Percentiles rank a stretch among this genome's conserved stretches.
These are phyloP conservation scores for Sisyra terminalis DNA, from an alignment of 2,888 invertebrate genomes.

Conservation along the genomic window DNA sequence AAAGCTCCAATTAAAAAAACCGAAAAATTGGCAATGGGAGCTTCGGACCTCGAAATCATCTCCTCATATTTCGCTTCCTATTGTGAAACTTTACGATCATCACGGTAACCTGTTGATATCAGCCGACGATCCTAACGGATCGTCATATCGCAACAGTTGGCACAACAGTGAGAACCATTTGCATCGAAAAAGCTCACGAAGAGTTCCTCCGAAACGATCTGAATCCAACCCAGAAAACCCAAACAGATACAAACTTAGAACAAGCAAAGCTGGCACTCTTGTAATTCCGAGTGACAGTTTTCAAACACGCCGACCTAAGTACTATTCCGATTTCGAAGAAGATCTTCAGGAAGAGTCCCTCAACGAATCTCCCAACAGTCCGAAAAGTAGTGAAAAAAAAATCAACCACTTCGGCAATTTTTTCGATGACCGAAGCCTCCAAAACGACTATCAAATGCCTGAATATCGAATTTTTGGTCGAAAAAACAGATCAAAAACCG, in stretches of 20 bases:
- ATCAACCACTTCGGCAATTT: slow-evolving; percentile 8
- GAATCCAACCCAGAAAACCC: slow-evolving; percentile 14
- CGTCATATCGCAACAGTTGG: slow-evolving; percentile 24
- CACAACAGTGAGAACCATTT: slow-evolving; percentile 10
- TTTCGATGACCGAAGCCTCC: not conserved
- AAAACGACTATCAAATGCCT: too few relatives aligned
- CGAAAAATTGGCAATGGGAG: slow-evolving; percentile 45
- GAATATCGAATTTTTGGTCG: too few relatives aligned
- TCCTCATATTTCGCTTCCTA: slow-evolving; percentile 38
- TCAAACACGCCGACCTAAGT: slow-evolving; percentile 18
- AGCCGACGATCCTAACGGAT: slow-evolving; percentile 37
- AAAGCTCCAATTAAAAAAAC: slow-evolving; percentile 41
- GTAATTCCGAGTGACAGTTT: slow-evolving; percentile 32
- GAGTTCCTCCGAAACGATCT: slow-evolving; percentile 5
- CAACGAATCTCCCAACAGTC: slow-evolving; percentile 11
- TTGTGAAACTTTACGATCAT: slow-evolving; percentile 44
- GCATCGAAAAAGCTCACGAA: not conserved
- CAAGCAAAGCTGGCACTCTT: slow-evolving; percentile 34
- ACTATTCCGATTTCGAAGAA: not conserved
- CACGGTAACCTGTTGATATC: slow-evolving; percentile 42
- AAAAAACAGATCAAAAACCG: too few relatives aligned
- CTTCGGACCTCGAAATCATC: slow-evolving; percentile 44
- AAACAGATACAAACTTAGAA: slow-evolving; percentile 28
- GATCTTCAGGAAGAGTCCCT: slow-evolving; percentile 22
- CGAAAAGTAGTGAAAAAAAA: slow-evolving; percentile 6